A percentile compares a stretch with the other conserved stretches of the same genome.
Conservation (phyloP, 2,113 vertebrate species). For the Okapia johnstoni region DNA sequence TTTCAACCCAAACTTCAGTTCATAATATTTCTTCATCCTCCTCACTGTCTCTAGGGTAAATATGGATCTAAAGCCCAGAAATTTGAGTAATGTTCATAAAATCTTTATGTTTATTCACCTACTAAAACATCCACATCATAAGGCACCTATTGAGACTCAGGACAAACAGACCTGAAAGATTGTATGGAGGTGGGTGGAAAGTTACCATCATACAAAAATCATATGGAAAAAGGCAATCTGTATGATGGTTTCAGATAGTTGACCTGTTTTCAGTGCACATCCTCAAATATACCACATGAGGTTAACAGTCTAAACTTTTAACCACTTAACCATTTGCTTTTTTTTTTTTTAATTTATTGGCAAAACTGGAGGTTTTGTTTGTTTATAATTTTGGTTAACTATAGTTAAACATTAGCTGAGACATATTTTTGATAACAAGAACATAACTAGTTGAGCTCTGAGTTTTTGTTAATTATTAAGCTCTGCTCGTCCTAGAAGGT, state of each 20-base stretch:
- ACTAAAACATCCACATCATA: conserved; percentile 61
- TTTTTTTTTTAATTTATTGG: conserved; percentile 11
- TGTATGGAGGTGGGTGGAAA: background rate
- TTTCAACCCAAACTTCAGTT: background rate
- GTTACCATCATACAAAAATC: background rate
- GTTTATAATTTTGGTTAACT: conserved; percentile 25
- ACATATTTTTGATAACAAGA: conserved; percentile 44
- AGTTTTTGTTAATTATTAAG: conserved; percentile 38
- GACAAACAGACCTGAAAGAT: background rate
- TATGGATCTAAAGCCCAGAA: conserved; percentile 36
- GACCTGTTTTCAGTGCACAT: conserved; percentile 83
- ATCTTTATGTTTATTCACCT: conserved; percentile 18
- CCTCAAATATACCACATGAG: conserved; percentile 60
- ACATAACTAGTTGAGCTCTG: conserved; percentile 33
- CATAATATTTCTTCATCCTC: conserved; percentile 35
- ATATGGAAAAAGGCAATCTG: conserved; percentile 29
- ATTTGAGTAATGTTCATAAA: conserved; percentile 48
- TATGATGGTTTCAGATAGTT: conserved; percentile 38
- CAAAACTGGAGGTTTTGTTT: conserved; percentile 22
- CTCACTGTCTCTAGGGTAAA: background rate
- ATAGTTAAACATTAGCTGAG: conserved; percentile 8
- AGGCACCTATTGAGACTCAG: conserved; percentile 65
- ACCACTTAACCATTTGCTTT: conserved; percentile 64
- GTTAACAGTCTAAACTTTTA: conserved; percentile 72
- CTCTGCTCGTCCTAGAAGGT: background rate